Evolutionary conservation across 2,888 invertebrate genomes (phyloP), one percentile per base, ranked within the genome.

Genomic region (Linnaemya vulpina): DNA sequence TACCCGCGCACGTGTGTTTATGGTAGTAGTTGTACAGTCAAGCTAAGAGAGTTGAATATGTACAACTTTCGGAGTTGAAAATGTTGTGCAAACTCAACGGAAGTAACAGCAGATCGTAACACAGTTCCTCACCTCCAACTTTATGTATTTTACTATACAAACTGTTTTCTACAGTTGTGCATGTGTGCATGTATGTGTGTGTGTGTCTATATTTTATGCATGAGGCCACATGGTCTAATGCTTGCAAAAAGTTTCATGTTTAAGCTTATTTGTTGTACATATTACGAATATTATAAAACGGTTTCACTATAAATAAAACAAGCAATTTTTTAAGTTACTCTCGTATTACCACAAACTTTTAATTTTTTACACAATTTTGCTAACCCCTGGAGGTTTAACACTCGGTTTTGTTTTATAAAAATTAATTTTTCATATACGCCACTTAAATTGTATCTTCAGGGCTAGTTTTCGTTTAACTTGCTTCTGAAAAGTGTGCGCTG

Each of bases 21-120:
- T 10, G 22, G n/a, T 40, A 22, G n/a, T 17, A 9, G 5, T 43
- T 68, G 40, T 53, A 30, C 55, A 22, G 20, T 15, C 25, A n/a
- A 35, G 49, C 46, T 51, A 15, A 49, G 30, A 30, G n/a, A 43
- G 15, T 0, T 46, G 0, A 38, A 25, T 55, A 1, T 58, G 38
- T 35, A 15, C 7, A 53, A 70, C 25, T 67, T 80, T 58, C 40
- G 9, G 22, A 49, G 38, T 35, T 40, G 17, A 74, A 17, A 67
- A 30, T 73, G 46, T 73, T 17, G 38, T 49, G 55, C 22, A 7
- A 30, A 35, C 80, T 65, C 78, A 85, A 82, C 85, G 85, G 85
- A 85, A 85, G 65, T 82, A 82, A 85, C 85, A 85, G 82, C 78
- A 85, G 70, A 78, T 82, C 63, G 75, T 65, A 68, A 58, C 73